Conservation (phyloP, 2,797 vertebrate species). For the Fringilla coelebs region DNA sequence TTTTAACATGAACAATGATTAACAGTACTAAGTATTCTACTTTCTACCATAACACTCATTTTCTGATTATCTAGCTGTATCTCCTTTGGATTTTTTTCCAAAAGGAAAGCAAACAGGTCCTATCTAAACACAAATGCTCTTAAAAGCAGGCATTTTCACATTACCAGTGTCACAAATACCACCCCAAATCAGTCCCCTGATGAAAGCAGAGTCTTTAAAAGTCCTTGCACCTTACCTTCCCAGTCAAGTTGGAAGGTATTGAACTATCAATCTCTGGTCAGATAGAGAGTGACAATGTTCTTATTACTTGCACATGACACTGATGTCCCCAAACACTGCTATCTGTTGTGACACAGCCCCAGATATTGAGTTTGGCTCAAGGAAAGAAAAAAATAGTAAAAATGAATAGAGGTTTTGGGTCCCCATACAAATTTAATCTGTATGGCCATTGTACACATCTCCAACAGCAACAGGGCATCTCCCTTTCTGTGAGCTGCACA, state of each 20-base stretch:
- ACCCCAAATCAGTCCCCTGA: neutral
- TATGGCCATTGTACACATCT: neutral
- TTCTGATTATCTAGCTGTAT: neutral
- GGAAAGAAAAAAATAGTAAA: neutral
- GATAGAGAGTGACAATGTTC: neutral
- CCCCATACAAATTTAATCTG: neutral
- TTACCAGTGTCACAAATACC: neutral
- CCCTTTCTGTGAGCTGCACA: neutral
- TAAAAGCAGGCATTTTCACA: neutral
- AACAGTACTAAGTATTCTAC: neutral
- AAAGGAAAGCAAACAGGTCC: neutral
- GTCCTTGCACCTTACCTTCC: neutral
- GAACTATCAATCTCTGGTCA: neutral
- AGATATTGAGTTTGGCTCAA: neutral
- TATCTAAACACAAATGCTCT: neutral
- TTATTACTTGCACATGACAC: neutral
- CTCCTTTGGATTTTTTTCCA: neutral
- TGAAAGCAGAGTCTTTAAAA: neutral
- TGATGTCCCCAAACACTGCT: neutral
- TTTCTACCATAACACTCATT: neutral
- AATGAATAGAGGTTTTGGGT: neutral
- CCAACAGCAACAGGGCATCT: neutral
- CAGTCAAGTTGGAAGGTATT: neutral
- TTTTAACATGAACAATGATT: neutral
- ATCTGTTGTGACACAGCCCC: neutral